Evolutionary conservation across 2,113 vertebrate genomes (phyloP).

Genomic region (Carassius carassius): DNA sequence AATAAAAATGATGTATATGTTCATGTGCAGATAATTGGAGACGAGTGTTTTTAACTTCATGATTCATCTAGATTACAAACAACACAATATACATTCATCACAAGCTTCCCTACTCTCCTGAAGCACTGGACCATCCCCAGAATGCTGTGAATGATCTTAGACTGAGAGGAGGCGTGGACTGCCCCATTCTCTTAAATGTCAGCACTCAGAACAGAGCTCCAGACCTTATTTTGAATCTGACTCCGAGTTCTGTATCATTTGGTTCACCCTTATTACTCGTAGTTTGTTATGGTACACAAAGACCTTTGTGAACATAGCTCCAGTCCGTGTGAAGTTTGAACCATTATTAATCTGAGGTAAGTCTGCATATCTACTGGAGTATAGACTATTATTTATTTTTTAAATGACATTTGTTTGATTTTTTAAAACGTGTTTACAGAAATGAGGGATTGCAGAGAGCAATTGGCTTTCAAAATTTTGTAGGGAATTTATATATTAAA

Average conservation of each 20-base stretch:
- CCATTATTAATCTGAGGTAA: conserved; percentile 25
- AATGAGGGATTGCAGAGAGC: background rate
- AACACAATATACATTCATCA: background rate
- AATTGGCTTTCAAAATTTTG: background rate
- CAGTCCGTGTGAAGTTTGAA: conserved; percentile 9
- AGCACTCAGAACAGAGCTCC: conserved; percentile 20
- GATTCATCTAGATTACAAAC: background rate
- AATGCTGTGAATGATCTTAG: conserved; percentile 1
- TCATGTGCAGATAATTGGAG: conserved; percentile 15
- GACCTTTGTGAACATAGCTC: background rate
- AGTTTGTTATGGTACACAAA: background rate
- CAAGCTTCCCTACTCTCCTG: background rate
- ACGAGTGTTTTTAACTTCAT: background rate
- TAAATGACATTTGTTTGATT: background rate
- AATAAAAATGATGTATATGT: conserved; percentile 25
- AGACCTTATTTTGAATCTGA: conserved; percentile 4
- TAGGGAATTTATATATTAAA: background rate
- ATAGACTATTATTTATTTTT: background rate
- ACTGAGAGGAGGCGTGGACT: conserved; percentile 35
- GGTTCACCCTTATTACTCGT: background rate
- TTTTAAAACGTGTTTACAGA: background rate
- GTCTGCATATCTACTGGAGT: background rate
- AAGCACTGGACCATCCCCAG: conserved; percentile 24
- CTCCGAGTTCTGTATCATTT: conserved; percentile 23
- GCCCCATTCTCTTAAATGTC: conserved; percentile 50